Percentiles rank a stretch among this genome's conserved stretches.
Evolutionary conservation across 2,888 invertebrate genomes (phyloP).

Genomic region (Lomographa bimaculata): DNA sequence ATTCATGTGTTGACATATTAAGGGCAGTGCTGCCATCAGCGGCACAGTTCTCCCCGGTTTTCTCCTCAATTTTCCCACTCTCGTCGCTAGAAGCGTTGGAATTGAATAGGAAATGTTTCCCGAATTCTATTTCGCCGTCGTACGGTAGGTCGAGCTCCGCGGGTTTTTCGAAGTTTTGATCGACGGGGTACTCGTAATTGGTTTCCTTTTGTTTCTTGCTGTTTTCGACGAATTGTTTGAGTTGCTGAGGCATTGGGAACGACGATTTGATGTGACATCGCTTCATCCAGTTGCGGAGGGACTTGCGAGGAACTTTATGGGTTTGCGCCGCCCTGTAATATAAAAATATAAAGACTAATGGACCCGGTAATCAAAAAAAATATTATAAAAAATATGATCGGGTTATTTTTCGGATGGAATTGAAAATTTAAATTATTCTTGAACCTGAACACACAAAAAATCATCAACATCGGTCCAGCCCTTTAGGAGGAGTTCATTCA

Average conservation of each 20-base stretch:
- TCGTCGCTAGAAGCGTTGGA: conserved; percentile 64
- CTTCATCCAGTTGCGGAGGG: conserved; percentile 85
- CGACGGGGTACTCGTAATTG: conserved; percentile 44
- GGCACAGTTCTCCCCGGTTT: conserved; percentile 38
- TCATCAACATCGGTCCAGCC: too few relatives aligned
- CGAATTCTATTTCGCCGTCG: conserved; percentile 65
- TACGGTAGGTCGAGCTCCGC: conserved; percentile 47
- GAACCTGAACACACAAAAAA: too few relatives aligned
- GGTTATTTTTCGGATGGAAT: too few relatives aligned
- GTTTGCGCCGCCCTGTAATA: conserved; percentile 84
- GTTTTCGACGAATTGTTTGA: conserved; percentile 82
- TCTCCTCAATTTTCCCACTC: conserved; percentile 38
- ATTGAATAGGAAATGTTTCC: conserved; percentile 67
- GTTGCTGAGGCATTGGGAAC: conserved; percentile 83
- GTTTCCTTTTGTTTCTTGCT: conserved; percentile 74
- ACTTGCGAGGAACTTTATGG: conserved; percentile 84
- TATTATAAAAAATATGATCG: neutral
- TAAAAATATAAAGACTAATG: too few relatives aligned
- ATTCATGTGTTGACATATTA: too few relatives aligned
- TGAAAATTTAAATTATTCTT: too few relatives aligned
- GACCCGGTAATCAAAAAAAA: too few relatives aligned
- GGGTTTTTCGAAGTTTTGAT: conserved; percentile 47
- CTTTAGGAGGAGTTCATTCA: too few relatives aligned
- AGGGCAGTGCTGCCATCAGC: conserved; percentile 52
- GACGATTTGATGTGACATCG: conserved; percentile 84